Evolutionary conservation across 2,888 invertebrate genomes (phyloP).

Genomic region (Ornithoptera priamus): DNA sequence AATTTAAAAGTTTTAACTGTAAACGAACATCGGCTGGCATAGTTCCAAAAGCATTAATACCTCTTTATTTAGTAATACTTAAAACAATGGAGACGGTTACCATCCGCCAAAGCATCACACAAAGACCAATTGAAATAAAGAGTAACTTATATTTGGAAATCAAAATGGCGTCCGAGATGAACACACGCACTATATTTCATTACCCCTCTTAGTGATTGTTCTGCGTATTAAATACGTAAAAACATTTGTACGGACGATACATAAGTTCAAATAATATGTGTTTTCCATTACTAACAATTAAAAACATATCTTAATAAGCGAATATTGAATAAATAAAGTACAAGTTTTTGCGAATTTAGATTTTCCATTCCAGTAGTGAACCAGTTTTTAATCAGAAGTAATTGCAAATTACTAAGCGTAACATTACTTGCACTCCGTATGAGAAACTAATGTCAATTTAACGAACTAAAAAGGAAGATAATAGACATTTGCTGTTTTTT

Average conservation of each 20-base stretch:
- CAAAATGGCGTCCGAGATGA: constrained; percentile 7
- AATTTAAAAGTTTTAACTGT: not conserved
- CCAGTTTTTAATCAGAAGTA: not conserved
- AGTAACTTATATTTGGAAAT: constrained; percentile 5
- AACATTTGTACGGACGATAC: not conserved
- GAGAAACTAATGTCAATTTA: not conserved
- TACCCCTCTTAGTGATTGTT: not conserved
- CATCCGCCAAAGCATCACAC: constrained; percentile 12
- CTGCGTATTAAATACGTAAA: not conserved
- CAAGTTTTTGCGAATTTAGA: not conserved
- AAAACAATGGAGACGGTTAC: constrained; percentile 27
- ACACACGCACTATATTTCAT: not conserved
- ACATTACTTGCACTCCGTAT: not conserved
- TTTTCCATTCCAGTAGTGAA: not conserved
- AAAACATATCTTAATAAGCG: not conserved
- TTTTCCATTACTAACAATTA: not conserved
- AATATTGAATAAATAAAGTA: not conserved
- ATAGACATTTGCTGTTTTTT: not conserved
- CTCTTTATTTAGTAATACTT: constrained; percentile 25
- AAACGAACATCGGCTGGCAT: constrained; percentile 14
- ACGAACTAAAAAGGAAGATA: not conserved
- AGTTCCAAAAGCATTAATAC: constrained; percentile 20
- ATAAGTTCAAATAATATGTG: not conserved
- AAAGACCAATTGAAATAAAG: constrained; percentile 27
- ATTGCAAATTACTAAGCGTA: not conserved